Evolutionary conservation across 2,797 vertebrate species (phyloP), one percentile per base, ranked within the genome.

Genomic region (Phalanger gymnotis): DNA sequence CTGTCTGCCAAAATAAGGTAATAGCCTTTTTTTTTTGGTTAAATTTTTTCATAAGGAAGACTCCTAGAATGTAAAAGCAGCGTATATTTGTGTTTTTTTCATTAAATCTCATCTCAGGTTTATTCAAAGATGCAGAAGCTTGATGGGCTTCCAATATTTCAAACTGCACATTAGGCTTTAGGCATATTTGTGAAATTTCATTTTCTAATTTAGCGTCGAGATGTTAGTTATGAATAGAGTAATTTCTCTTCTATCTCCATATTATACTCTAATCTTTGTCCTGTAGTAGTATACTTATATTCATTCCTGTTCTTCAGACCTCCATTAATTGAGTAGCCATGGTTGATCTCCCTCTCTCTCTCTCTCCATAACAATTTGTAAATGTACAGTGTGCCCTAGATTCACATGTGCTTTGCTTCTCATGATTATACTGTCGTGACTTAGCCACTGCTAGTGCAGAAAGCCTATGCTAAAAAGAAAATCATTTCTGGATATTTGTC

Each of bases 171-270:
- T 40, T 40, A 73, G 34, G 10, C n/a, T 73, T 73, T 40, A 73
- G n/a, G 3, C 31, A 1, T 91, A 92, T 58, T 95, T 54, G 34
- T 58, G 87, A 52, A 90, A 52, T 34, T 0, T 95, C 91, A 34
- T 54, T 53, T 89, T 93, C 27, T 87, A 95, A 95, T 95, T 92
- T 61, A 34, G 22, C 54, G 66, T 34, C 61, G 92, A 93, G 90
- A 56, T 51, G 93, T 91, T 87, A 91, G 94, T 94, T 94, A 91
- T 55, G 19, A 81, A 90, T 40, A 73, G 34, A 22, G 34, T 61
- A 91, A 93, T 34, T 94, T 96, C 81, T 94, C 91, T 96, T 51
- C 91, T 87, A 61, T 55, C 90, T 94, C 91, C 91, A 91, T 53
- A 94, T 93, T 53, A 91, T n/a, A 90, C 94, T 95, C 52, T 93